A percentile compares a stretch with the other conserved stretches of the same genome.
These are phyloP conservation scores for Cerceris ruficornis DNA, from an alignment of 2,888 invertebrate species.

Conservation along the genomic window DNA sequence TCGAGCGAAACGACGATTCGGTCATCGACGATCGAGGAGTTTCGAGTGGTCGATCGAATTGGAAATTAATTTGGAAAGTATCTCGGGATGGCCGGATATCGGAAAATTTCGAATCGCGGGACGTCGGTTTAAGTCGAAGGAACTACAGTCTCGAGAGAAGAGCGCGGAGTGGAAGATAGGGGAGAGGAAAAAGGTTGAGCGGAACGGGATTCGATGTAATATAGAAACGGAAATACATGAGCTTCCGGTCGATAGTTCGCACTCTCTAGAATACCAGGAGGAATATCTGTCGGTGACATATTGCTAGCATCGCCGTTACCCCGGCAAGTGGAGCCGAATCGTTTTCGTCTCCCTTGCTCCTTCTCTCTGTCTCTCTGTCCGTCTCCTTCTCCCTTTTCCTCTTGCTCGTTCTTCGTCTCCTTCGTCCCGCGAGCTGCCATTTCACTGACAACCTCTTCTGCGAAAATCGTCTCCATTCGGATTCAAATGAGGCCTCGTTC, in stretches of 20 bases:
- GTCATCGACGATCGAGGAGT: background rate
- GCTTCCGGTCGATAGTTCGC: slow-evolving; percentile 70
- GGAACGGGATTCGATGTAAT: slow-evolving; percentile 56
- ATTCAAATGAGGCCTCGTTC: slow-evolving; percentile 81
- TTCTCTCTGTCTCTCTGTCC: slow-evolving; percentile 12
- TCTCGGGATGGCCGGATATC: too few species aligned
- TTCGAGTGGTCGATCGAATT: background rate
- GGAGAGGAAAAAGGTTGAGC: slow-evolving; percentile 29
- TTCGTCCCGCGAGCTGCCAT: slow-evolving; percentile 64
- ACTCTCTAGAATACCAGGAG: slow-evolving; percentile 68
- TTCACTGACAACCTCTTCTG: slow-evolving; percentile 76
- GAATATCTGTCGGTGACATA: slow-evolving; percentile 78
- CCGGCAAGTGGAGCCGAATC: slow-evolving; percentile 68
- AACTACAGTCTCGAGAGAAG: background rate
- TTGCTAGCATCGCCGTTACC: slow-evolving; percentile 75
- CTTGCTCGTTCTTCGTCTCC: slow-evolving; percentile 10
- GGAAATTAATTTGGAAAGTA: too few species aligned
- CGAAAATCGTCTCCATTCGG: slow-evolving; percentile 80
- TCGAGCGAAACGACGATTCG: slow-evolving; percentile 7
- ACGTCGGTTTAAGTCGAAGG: background rate
- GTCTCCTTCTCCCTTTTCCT: slow-evolving; percentile 10
- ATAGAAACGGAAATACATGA: slow-evolving; percentile 72
- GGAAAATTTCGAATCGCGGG: too few species aligned
- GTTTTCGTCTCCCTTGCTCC: slow-evolving; percentile 24
- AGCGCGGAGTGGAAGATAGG: slow-evolving; percentile 27